Percentiles rank a stretch among this genome's conserved stretches.
phyloP scores from a whole-genome alignment of 2,113 vertebrate genomes.

The Donacobius atricapilla region DNA sequence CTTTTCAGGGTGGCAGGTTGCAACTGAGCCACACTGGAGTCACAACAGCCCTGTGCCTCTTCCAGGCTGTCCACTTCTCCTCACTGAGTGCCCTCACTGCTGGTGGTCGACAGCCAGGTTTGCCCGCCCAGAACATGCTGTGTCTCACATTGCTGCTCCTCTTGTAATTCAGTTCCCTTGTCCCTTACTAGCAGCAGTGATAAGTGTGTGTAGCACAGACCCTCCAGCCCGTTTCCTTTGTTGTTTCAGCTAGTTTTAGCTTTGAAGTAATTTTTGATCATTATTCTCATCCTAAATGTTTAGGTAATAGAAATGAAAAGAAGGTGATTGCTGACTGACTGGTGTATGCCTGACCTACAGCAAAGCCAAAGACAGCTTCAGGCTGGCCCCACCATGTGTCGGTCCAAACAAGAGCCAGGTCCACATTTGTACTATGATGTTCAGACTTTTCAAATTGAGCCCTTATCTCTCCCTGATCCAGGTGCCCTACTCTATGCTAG shows the following conservation, averaged over 20 bases:
- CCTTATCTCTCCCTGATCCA: neutral
- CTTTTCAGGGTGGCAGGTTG: neutral
- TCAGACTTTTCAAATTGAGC: neutral
- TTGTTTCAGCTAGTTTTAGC: neutral
- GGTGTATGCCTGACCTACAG: neutral
- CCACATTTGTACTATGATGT: rapidly evolving
- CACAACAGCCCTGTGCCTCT: neutral
- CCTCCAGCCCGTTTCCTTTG: neutral
- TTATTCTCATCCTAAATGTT: neutral
- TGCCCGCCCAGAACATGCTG: rapidly evolving
- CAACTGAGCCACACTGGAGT: neutral
- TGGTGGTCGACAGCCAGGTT: neutral
- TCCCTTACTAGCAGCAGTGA: neutral
- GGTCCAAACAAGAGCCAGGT: neutral
- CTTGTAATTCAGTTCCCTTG: neutral
- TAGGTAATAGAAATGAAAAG: neutral
- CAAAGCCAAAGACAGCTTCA: neutral
- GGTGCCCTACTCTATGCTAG: rapidly evolving
- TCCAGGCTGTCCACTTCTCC: neutral
- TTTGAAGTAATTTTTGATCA: neutral
- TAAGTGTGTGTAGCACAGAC: neutral
- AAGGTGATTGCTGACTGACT: neutral
- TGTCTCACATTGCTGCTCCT: neutral
- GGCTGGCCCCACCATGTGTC: neutral
- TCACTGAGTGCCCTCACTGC: neutral